A percentile compares a stretch with the other conserved stretches of the same genome.
Conservation (phyloP, 2,888 invertebrate species). For the Melangyna quadrimaculata region DNA sequence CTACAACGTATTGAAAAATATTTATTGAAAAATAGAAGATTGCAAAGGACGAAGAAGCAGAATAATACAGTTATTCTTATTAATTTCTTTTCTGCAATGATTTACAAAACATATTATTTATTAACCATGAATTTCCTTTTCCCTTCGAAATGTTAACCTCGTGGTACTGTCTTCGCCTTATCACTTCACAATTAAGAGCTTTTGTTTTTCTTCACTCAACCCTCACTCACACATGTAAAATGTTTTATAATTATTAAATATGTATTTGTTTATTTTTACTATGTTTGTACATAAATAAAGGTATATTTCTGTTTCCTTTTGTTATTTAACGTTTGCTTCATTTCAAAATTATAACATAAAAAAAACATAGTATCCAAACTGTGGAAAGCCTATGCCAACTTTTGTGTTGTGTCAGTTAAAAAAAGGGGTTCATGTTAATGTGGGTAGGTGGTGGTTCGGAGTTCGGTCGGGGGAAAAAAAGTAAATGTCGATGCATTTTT, state of each 20-base stretch:
- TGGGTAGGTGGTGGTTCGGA: background rate
- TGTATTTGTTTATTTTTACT: slow-evolving; percentile 37
- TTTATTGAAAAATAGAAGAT: background rate
- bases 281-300: too few relatives aligned
- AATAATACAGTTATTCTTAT: background rate
- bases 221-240: background rate
- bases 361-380: slow-evolving; percentile 41
- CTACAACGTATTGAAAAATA: too few relatives aligned
- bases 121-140: slow-evolving; percentile 49
- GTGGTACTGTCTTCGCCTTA: background rate
- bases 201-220: background rate
- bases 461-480: background rate
- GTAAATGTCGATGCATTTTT: slow-evolving; percentile 61
- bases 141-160: background rate
- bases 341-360: slow-evolving; percentile 58
- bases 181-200: background rate
- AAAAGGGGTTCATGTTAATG: background rate
- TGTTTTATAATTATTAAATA: slow-evolving; percentile 50
- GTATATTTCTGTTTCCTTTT: slow-evolving; percentile 43
- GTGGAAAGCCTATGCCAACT: slow-evolving; percentile 41
- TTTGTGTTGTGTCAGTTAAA: background rate
- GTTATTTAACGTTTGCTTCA: slow-evolving; percentile 61
- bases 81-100: slow-evolving; percentile 4
- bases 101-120: slow-evolving; percentile 42
- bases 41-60: background rate